Conservation (phyloP, 1,140 invertebrate species). For the Araneus ventricosus region DNA sequence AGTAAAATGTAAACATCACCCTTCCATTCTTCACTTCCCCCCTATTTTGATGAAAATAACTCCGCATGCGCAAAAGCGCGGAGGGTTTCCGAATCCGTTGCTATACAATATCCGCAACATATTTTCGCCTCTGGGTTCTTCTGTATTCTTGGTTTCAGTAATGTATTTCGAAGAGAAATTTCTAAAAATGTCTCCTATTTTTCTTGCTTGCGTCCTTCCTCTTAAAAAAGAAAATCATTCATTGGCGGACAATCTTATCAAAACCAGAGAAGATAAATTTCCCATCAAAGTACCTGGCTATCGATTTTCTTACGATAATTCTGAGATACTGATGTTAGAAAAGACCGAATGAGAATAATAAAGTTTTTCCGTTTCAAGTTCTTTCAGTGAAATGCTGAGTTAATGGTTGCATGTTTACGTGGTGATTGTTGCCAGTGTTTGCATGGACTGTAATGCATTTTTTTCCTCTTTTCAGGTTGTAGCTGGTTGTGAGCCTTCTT, state of each 20-base stretch:
- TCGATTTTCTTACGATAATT: slow-evolving; percentile 45
- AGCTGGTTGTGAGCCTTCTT: slow-evolving; percentile 47
- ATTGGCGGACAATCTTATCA: background rate
- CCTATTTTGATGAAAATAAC: no score
- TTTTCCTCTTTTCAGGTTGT: slow-evolving; percentile 39
- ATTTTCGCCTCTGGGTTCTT: background rate
- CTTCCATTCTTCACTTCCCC: no score
- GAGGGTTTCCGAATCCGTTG: no score
- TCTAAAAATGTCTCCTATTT: background rate
- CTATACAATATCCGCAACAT: no score
- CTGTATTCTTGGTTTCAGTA: background rate
- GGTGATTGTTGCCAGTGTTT: background rate
- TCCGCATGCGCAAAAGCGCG: no score
- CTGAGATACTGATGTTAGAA: slow-evolving; percentile 9
- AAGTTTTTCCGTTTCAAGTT: background rate
- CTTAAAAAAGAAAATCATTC: background rate
- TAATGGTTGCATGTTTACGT: background rate
- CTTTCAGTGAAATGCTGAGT: background rate
- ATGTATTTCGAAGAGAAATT: background rate
- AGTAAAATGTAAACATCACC: no score
- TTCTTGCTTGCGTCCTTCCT: background rate
- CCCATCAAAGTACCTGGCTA: slow-evolving; percentile 2
- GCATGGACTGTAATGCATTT: background rate
- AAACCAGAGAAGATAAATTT: background rate
- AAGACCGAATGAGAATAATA: slow-evolving; percentile 16